Conservation (phyloP, 2,113 vertebrate species). For the Myrmophylax atrothorax region DNA sequence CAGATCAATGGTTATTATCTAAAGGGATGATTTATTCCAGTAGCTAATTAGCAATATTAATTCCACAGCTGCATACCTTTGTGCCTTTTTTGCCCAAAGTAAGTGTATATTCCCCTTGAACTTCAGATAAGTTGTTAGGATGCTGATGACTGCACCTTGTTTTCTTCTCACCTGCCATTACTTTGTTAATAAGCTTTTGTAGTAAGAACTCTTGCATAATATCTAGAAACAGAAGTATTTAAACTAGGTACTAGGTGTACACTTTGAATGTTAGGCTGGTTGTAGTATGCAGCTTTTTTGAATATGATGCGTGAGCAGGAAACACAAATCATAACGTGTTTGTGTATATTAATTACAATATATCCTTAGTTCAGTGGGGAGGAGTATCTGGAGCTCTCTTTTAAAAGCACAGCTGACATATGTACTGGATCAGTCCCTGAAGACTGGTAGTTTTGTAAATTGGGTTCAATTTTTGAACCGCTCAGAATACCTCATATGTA, state of each 20-base stretch:
- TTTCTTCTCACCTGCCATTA: slow-evolving; percentile 45
- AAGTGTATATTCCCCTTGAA: slow-evolving; percentile 43
- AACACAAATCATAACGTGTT: slow-evolving; percentile 44
- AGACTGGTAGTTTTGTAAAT: slow-evolving; percentile 74
- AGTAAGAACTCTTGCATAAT: slow-evolving; percentile 10
- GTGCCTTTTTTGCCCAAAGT: slow-evolving; percentile 77
- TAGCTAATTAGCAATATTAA: slow-evolving; percentile 64
- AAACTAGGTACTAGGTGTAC: not conserved
- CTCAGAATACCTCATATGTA: slow-evolving; percentile 83
- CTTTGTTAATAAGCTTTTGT: slow-evolving; percentile 27
- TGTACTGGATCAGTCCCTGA: slow-evolving; percentile 68
- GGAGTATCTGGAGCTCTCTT: slow-evolving; percentile 52
- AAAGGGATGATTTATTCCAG: not conserved
- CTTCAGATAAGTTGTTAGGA: slow-evolving; percentile 45
- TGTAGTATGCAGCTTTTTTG: slow-evolving; percentile 23
- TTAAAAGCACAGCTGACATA: slow-evolving; percentile 75
- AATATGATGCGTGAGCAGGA: slow-evolving; percentile 9
- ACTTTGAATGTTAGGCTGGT: slow-evolving; percentile 1
- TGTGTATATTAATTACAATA: slow-evolving; percentile 60
- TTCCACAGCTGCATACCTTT: slow-evolving; percentile 62
- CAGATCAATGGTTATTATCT: not conserved
- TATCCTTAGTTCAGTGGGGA: slow-evolving; percentile 51
- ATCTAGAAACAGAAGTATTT: slow-evolving; percentile 32
- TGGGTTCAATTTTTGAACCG: slow-evolving; percentile 77
- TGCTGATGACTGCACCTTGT: slow-evolving; percentile 70